Percentiles rank a stretch among this genome's conserved stretches.
Evolutionary conservation across 2,797 vertebrate species (phyloP).

Genomic region (Rallus crepitans): DNA sequence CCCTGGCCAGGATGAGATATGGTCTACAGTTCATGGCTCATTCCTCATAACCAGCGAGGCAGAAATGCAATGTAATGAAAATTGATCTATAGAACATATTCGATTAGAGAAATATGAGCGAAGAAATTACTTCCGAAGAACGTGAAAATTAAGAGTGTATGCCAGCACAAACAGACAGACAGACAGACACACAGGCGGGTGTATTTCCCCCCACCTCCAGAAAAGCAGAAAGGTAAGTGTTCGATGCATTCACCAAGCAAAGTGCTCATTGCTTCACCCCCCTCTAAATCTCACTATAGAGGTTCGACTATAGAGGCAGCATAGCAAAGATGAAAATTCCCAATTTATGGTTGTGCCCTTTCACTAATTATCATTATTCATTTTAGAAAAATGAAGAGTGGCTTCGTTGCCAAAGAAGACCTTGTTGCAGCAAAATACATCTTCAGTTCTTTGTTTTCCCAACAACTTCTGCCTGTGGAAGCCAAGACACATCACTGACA

Average conservation of each 20-base stretch:
- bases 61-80: slow-evolving; percentile 56
- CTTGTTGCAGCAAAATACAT: rapidly evolving
- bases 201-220: not conserved
- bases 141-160: not conserved
- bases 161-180: not conserved
- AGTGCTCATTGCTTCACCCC: not conserved
- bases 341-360: not conserved
- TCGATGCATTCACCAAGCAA: not conserved
- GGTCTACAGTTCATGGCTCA: not conserved
- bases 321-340: not conserved
- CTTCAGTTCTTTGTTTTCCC: not conserved
- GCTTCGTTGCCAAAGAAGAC: not conserved
- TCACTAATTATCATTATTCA: not conserved
- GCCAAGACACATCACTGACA: not conserved
- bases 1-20: slow-evolving; percentile 37
- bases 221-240: not conserved
- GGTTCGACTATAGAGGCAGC: not conserved
- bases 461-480: not conserved
- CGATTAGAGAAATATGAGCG: not conserved
- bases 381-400: not conserved
- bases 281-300: not conserved
- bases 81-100: slow-evolving; percentile 49
- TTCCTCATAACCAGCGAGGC: slow-evolving; percentile 45
- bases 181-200: not conserved
- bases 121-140: slow-evolving; percentile 36